phyloP scores from a whole-genome alignment of 2,888 invertebrate species.

The Neelides folsomi region DNA sequence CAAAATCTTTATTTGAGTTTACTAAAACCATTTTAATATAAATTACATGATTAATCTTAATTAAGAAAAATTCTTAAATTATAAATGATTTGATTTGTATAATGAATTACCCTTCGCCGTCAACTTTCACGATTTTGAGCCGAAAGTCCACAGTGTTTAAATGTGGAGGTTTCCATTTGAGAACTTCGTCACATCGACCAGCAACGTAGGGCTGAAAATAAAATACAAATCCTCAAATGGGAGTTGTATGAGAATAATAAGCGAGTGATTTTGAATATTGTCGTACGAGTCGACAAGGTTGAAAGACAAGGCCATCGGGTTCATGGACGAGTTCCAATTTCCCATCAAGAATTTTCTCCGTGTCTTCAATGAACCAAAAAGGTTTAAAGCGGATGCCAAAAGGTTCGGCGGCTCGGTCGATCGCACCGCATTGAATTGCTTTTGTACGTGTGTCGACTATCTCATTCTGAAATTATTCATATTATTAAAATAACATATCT shows the following conservation, averaged over 20 bases:
- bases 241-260: conserved; percentile 3
- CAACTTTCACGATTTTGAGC: conserved; percentile 61
- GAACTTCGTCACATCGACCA: conserved; percentile 66
- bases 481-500: conserved; percentile 2
- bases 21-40: too few species aligned
- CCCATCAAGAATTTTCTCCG: conserved; percentile 57
- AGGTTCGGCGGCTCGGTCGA: conserved; percentile 65
- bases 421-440: conserved; percentile 62
- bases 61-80: too few species aligned
- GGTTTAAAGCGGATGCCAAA: conserved; percentile 82
- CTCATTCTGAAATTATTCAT: conserved; percentile 40
- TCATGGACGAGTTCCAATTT: conserved; percentile 85
- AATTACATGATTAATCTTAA: too few species aligned
- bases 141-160: conserved; percentile 94
- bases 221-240: conserved; percentile 1
- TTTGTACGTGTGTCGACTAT: conserved; percentile 48
- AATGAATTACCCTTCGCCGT: conserved; percentile 53
- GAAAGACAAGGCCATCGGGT: conserved; percentile 95
- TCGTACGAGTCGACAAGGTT: conserved; percentile 68
- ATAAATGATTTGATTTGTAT: conserved; percentile 1
- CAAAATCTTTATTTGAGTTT: too few species aligned
- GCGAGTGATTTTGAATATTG: neutral
- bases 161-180: conserved; percentile 94
- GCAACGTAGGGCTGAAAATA: conserved; percentile 58
- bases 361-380: conserved; percentile 72